Percentiles rank a stretch among this genome's conserved stretches.
Conservation (phyloP, 2,888 invertebrate species). For the Ethmia dodecea region DNA sequence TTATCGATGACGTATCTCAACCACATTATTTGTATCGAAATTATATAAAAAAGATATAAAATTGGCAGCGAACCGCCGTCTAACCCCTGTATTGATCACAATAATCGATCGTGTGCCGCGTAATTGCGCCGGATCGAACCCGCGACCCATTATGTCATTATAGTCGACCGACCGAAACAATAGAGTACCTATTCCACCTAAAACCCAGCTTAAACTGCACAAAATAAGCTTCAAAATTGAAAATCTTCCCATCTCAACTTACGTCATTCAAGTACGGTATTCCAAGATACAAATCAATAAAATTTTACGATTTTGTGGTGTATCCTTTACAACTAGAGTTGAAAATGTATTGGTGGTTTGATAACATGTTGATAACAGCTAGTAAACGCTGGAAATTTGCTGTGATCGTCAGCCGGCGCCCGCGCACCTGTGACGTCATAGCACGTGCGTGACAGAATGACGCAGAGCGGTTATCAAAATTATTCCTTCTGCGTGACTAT, state of each 20-base stretch:
- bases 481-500: too few species aligned
- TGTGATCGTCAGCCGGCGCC: slow-evolving; percentile 49
- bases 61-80: slow-evolving; percentile 72
- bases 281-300: slow-evolving; percentile 19
- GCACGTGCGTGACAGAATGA: slow-evolving; percentile 31
- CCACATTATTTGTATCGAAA: slow-evolving; percentile 61
- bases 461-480: too few species aligned
- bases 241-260: slow-evolving; percentile 14
- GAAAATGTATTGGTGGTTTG: background rate
- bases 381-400: slow-evolving; percentile 48
- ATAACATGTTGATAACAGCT: slow-evolving; percentile 36
- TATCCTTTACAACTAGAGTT: slow-evolving; percentile 9
- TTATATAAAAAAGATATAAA: slow-evolving; percentile 64
- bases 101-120: slow-evolving; percentile 77
- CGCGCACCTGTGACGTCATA: slow-evolving; percentile 52
- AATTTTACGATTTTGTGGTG: slow-evolving; percentile 21
- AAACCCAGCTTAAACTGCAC: slow-evolving; percentile 9
- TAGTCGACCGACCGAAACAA: slow-evolving; percentile 70
- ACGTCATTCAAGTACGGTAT: slow-evolving; percentile 22
- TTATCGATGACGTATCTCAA: slow-evolving; percentile 51
- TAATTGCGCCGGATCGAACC: slow-evolving; percentile 72
- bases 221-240: background rate
- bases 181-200: slow-evolving; percentile 2
- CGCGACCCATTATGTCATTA: slow-evolving; percentile 75
- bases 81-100: slow-evolving; percentile 77